Evolutionary conservation across 2,113 vertebrate genomes (phyloP), one percentile per base, ranked within the genome.

Genomic region (Dendrocopos noguchii): DNA sequence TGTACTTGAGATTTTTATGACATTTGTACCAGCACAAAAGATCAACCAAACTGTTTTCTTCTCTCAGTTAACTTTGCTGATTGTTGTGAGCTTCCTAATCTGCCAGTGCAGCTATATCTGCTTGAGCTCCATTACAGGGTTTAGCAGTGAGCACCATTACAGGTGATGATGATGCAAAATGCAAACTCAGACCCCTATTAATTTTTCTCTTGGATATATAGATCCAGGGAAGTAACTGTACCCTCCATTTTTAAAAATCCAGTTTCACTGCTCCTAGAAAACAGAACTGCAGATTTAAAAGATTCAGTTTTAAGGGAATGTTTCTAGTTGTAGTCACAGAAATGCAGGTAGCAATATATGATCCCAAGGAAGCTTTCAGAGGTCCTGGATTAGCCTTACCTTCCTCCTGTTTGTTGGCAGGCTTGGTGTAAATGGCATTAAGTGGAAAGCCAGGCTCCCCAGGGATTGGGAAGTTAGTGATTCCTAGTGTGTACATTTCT

Each of bases 371-470:
- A 71, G 82, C 17, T 44, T 39, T 70, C 34, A 14, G 72, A 70
- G 27, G 27, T 44, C 34, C 90, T 36, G 33, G 42, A 55, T 72
- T 31, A 53, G 64, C 82, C 98, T 98, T 96, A 98, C 98, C 98
- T 65, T 98, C 98, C 87, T 98, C 98, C 85, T 98, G 98, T 83
- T 98, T 98, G 95, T 96, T 98, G 61, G 92, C 95, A 94, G 98
- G 98, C 81, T 97, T 98, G 94, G 98, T 97, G 0, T 99, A 99
- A 98, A 99, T 99, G 46, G 99, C 99, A 3, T 99, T 99, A 9
- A 99, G 98, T 3, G 99, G 99, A 80, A 99, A 99, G n/a, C 99
- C 99, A 10, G 99, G 99, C 77, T 99, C 99, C 95, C 99, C 99
- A 0, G 99, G 99, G 83, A 99, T 99, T n/a, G 99, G 99, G 65